Base-by-base conservation (phyloP, 2,888 invertebrate species). In the Apodemia zela region DNA sequence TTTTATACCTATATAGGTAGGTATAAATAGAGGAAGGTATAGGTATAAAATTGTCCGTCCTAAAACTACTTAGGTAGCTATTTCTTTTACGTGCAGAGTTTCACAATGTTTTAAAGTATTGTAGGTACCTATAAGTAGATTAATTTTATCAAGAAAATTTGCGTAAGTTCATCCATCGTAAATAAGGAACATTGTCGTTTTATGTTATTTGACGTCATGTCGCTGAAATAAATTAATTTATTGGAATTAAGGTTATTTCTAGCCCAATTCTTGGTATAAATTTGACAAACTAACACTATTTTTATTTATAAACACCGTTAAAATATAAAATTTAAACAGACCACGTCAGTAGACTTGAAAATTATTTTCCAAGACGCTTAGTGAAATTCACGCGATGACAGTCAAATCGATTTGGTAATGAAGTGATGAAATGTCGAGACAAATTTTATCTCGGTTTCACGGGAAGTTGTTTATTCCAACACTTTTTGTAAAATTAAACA, bases 371-470 rank as follows among this genome's bases (percentile, higher is more conserved):
- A 49, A 58, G 29, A 49, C 47, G 65, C 66, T 54, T 63, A 58
- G 62, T 59, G 63, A 59, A 62, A 60, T 25, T 49, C 66, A 67
- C 63, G 63, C 75, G 79, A 69, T 76, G 80, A 81, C 78, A 79
- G 78, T 71, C 69, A 76, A 76, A 78, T 76, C 78, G 77, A 75
- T 78, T 69, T 66, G 51, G 68, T 76, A 79, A 80, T 73, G 78
- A 78, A 69, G 73, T 74, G 76, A 69, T 69, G 78, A 80, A 76
- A 79, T 71, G 69, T 72, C 68, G 65, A 70, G 73, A 75, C 75
- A 75, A 75, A 75, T 75, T 65, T 68, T 59, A 65, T 72, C 62
- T 70, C 72, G 70, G 62, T 63, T 58, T 33, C 60, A 51, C 62
- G 59, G 61, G 67, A 66, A 72, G 71, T 67, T 72, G 72, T 73